Evolutionary conservation across 1,140 invertebrate species (phyloP), one percentile per base, ranked within the genome.

Genomic region (Hyposmocoma kahamanoa): DNA sequence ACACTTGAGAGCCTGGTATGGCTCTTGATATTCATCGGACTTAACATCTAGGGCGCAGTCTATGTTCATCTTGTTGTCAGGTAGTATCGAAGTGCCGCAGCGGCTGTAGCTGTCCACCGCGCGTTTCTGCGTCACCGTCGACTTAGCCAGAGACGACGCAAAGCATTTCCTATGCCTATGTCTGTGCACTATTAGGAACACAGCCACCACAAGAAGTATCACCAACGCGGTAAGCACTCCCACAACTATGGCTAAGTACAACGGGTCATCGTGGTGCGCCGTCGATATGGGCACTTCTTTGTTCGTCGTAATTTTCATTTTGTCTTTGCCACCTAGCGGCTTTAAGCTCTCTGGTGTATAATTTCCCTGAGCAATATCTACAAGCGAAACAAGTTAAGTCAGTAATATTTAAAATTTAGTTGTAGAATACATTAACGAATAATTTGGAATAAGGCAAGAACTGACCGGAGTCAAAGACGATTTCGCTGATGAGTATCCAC

Each of bases 401-500:
- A 28, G 6, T 28, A 28, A 6, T 6, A 28, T 11, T 28, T 6
- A 28, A 28, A 6, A 28, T 6, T 6, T 28, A 6, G 24, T 28
- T 6, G 11, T 11, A 28, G 11, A 28, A 28, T 28, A 28, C 11
- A 6, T 28, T 28, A 28, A 28, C 24, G 11, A 6, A 28, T 11
- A 28, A n/a, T n/a, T n/a, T n/a, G n/a, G n/a, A n/a, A n/a, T n/a
- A n/a, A n/a, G n/a, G n/a, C n/a, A n/a, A n/a, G n/a, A n/a, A 70
- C 87, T 90, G 60, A 93, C 92, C 91, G 10, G 93, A 95, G 62
- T 94, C 92, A 65, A 95, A 95, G 4, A 90, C 91, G 38, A 97
- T 89, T 86, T 97, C 96, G 78, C 94, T 96, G 62, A 98, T 90
- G 79, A 98, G 91, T 53, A 98, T 94, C 95, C 95, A 97, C 44